Evolutionary conservation across 2,113 vertebrate species (phyloP).

Genomic region (Kobus ellipsiprymnus): DNA sequence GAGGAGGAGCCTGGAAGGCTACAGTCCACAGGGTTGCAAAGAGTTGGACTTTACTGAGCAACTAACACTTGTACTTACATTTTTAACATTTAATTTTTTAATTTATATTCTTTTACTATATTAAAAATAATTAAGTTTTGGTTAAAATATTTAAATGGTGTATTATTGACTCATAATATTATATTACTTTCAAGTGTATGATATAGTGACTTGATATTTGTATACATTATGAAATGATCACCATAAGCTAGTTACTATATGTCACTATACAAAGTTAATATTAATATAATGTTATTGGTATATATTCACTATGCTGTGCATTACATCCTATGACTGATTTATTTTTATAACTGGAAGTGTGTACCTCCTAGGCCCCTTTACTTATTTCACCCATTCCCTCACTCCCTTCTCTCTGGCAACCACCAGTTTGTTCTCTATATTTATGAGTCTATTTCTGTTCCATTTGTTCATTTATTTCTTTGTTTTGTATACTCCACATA

Average conservation of each 20-base stretch:
- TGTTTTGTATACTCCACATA: neutral
- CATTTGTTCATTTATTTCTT: neutral
- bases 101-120: neutral
- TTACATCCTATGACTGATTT: neutral
- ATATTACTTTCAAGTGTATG: neutral
- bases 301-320: neutral
- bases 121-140: neutral
- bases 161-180: neutral
- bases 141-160: neutral
- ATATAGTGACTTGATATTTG: neutral
- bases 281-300: neutral
- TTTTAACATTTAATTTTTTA: neutral
- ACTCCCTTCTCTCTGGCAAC: neutral
- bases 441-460: neutral
- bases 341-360: neutral
- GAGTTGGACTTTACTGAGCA: neutral
- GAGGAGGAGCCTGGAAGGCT: neutral
- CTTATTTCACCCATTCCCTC: neutral
- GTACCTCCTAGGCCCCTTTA: neutral
- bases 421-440: neutral
- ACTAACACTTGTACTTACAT: neutral
- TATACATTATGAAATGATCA: neutral
- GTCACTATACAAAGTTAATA: neutral
- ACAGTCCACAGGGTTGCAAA: neutral
- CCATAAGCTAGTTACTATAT: neutral